Percentiles rank a stretch among this genome's conserved stretches.
phyloP scores from a whole-genome alignment of 2,797 vertebrate genomes.

The Artibeus jamaicensis region DNA sequence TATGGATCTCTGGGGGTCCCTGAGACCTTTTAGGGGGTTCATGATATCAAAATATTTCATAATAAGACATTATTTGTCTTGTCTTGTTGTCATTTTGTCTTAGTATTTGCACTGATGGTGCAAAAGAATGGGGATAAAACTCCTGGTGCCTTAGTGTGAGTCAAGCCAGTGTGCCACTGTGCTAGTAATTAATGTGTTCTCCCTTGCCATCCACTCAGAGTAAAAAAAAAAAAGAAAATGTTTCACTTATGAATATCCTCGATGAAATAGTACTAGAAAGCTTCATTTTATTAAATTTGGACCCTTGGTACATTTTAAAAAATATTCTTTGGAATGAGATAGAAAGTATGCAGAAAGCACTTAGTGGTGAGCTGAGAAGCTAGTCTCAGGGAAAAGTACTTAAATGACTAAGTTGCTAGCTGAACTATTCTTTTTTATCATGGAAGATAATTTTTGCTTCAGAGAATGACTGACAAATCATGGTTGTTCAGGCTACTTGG shows the following conservation, averaged over 20 bases:
- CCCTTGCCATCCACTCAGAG: background rate
- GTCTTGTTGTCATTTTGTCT: background rate
- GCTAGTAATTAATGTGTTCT: background rate
- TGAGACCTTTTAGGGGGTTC: background rate
- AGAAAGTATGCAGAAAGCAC: background rate
- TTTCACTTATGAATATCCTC: background rate
- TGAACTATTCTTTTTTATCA: background rate
- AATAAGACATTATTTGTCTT: background rate
- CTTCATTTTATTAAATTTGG: background rate
- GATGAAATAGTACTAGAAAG: background rate
- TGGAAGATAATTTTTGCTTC: slow-evolving; percentile 1
- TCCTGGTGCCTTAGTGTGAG: background rate
- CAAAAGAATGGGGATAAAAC: background rate
- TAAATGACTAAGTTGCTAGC: background rate
- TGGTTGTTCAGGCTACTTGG: background rate
- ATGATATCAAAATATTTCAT: background rate
- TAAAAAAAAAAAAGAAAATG: background rate
- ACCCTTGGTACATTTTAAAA: background rate
- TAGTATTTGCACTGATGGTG: background rate
- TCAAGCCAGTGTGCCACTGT: background rate
- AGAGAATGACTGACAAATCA: background rate
- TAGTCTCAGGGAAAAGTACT: background rate
- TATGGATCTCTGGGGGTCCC: background rate
- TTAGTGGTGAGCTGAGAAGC: background rate
- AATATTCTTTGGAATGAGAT: background rate